These are phyloP conservation scores for Macropis europaea DNA, from an alignment of 2,888 invertebrate genomes.

Conservation along the genomic window DNA sequence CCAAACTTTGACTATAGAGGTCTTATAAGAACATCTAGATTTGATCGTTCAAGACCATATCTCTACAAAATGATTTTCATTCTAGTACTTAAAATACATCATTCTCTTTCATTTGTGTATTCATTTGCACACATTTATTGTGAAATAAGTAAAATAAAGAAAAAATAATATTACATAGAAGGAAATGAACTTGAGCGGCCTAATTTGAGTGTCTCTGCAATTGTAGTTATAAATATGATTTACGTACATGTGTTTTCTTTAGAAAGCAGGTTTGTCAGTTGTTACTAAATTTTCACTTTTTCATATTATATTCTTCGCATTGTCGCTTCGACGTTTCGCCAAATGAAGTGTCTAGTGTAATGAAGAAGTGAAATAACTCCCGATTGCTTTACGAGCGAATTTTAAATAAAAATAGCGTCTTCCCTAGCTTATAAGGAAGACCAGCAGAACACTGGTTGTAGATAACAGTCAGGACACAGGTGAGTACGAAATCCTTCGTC, in stretches of 20 bases:
- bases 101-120: too few species aligned
- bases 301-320: not conserved
- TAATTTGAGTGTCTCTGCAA: too few species aligned
- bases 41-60: too few species aligned
- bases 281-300: not conserved
- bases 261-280: conserved; percentile 19
- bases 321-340: not conserved
- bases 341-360: not conserved
- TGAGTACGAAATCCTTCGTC: not conserved
- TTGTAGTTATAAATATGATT: not conserved
- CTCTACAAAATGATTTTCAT: too few species aligned
- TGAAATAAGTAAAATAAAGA: too few species aligned
- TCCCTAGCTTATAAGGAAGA: conserved; percentile 22
- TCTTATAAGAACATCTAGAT: too few species aligned
- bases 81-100: too few species aligned
- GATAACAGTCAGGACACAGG: not conserved
- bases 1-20: too few species aligned
- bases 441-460: not conserved
- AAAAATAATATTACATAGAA: too few species aligned
- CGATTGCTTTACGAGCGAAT: not conserved
- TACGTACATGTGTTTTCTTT: not conserved
- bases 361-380: conserved; percentile 13
- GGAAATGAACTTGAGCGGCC: too few species aligned
- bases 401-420: not conserved
- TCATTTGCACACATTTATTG: too few species aligned